These are phyloP conservation scores for Drosophila emarginata DNA, from an alignment of 2,888 invertebrate genomes.

Conservation along the genomic window DNA sequence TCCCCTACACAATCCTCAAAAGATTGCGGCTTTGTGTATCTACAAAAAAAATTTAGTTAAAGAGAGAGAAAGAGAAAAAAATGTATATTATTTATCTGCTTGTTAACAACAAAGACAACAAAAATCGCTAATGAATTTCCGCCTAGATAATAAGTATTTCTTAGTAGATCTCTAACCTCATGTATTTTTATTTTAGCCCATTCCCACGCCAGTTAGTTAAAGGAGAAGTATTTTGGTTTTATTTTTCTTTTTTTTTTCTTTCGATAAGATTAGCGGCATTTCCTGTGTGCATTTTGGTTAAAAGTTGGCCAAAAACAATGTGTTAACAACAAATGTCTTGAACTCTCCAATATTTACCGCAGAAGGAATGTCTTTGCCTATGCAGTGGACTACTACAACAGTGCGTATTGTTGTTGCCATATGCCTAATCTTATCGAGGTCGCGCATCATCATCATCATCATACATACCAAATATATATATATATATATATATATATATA, in stretches of 20 bases:
- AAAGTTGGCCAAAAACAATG: conserved; percentile 53
- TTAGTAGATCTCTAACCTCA: conserved; percentile 31
- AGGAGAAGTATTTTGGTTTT: conserved; percentile 49
- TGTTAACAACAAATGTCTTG: conserved; percentile 45
- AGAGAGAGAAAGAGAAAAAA: conserved; percentile 8
- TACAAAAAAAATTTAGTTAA: conserved; percentile 81
- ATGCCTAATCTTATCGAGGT: conserved; percentile 71
- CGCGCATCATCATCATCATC: conserved; percentile 45
- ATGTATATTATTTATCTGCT: conserved; percentile 41
- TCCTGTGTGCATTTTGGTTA: conserved; percentile 69
- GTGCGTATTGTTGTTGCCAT: conserved; percentile 53
- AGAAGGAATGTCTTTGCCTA: conserved; percentile 56
- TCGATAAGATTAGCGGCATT: conserved; percentile 80
- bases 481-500: no score
- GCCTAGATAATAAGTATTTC: conserved; percentile 17
- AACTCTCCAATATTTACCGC: conserved; percentile 64
- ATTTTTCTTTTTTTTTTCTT: no score
- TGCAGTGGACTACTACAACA: background rate
- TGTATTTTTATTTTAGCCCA: conserved; percentile 61
- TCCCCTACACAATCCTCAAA: conserved; percentile 99
- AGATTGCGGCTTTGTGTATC: conserved; percentile 97
- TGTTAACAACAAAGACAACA: conserved; percentile 61
- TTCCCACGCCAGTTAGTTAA: conserved; percentile 74
- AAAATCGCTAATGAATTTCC: conserved; percentile 70
- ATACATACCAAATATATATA: conserved; percentile 24